A percentile compares a stretch with the other conserved stretches of the same genome.
phyloP scores from a whole-genome alignment of 2,113 vertebrate genomes.

The Dasyprocta punctata region DNA sequence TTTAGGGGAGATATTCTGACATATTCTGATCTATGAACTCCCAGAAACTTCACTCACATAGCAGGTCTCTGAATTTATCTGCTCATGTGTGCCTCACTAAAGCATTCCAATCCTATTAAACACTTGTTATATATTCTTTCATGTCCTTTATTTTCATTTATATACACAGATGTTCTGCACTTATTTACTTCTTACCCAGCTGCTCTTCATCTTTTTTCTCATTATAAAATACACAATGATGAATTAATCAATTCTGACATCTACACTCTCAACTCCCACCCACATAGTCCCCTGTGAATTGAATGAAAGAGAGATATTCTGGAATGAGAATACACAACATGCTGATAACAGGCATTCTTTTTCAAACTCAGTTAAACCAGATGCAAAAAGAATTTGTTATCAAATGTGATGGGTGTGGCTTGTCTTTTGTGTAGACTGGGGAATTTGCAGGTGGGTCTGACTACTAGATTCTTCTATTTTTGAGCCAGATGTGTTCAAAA shows the following conservation, averaged over 20 bases:
- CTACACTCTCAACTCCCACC: slow-evolving; percentile 36
- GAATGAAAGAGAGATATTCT: slow-evolving; percentile 60
- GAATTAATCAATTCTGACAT: slow-evolving; percentile 64
- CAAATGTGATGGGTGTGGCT: slow-evolving; percentile 54
- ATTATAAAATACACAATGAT: slow-evolving; percentile 41
- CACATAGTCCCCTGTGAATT: slow-evolving; percentile 46
- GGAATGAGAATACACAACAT: slow-evolving; percentile 15
- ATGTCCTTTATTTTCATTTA: slow-evolving; percentile 48
- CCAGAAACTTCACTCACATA: slow-evolving; percentile 18
- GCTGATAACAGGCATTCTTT: slow-evolving; percentile 54
- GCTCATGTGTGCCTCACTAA: neutral
- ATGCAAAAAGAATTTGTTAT: slow-evolving; percentile 68
- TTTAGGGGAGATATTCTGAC: neutral
- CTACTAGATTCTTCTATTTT: slow-evolving; percentile 64
- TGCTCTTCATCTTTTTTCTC: slow-evolving; percentile 57
- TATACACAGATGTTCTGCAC: slow-evolving; percentile 47
- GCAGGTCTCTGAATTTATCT: slow-evolving; percentile 8
- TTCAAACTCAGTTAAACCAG: slow-evolving; percentile 60
- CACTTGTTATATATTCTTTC: slow-evolving; percentile 38
- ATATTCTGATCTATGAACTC: neutral
- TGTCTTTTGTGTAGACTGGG: slow-evolving; percentile 48
- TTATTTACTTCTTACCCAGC: slow-evolving; percentile 54
- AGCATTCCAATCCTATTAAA: neutral
- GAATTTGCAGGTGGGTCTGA: slow-evolving; percentile 71
- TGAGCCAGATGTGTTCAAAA: slow-evolving; percentile 70